Conservation (phyloP, 1,140 invertebrate genomes). For the Agrypnia vestita region DNA sequence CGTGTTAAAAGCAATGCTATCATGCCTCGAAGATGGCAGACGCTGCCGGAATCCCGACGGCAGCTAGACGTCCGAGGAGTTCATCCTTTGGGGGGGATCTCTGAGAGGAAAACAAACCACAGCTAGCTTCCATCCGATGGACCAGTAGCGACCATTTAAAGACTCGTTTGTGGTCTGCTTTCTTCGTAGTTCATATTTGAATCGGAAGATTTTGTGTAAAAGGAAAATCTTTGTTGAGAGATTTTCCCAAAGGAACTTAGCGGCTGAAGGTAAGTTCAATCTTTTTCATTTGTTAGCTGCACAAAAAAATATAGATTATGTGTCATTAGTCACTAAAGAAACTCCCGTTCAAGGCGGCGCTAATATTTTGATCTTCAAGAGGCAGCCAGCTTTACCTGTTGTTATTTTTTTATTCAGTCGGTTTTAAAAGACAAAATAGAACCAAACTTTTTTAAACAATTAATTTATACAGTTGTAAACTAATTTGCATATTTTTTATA, state of each 20-base stretch:
- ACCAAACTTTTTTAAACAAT: no score
- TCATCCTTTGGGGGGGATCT: conserved; percentile 1
- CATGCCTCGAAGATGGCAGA: conserved; percentile 10
- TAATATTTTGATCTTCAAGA: no score
- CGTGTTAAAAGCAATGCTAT: conserved; percentile 15
- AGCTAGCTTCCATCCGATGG: not conserved
- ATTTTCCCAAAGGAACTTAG: not conserved
- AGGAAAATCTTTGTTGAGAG: not conserved
- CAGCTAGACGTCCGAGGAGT: conserved; percentile 14
- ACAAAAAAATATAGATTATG: not conserved
- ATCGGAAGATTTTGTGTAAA: not conserved
- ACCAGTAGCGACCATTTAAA: not conserved
- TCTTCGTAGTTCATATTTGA: not conserved
- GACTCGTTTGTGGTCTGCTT: not conserved
- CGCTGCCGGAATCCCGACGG: conserved; percentile 19
- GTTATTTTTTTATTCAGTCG: no score
- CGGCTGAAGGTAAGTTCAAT: not conserved
- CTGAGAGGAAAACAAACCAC: not conserved
- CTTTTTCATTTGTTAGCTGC: not conserved
- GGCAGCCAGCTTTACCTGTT: no score
- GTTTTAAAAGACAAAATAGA: no score
- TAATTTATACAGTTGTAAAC: no score
- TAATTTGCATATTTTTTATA: no score
- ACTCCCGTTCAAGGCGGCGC: not conserved
- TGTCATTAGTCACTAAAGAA: not conserved